Percentiles rank a stretch among this genome's conserved stretches.
These are phyloP conservation scores for Pyrrhura leucotis DNA, from an alignment of 2,797 vertebrate genomes.

Conservation along the genomic window DNA sequence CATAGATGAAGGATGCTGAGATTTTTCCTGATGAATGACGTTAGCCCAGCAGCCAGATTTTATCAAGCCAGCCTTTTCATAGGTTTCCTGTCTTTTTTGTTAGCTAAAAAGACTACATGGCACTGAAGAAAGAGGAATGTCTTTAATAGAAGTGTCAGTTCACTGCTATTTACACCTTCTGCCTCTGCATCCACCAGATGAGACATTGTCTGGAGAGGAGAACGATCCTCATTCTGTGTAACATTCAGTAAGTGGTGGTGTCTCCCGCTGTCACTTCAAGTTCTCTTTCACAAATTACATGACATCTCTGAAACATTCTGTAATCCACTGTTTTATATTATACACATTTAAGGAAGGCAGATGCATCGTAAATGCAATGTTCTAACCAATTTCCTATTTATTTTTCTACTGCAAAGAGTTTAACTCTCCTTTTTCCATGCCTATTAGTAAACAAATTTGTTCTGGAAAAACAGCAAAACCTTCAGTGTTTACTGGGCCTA, in stretches of 20 bases:
- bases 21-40: background rate
- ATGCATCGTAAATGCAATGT: background rate
- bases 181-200: slow-evolving; percentile 17
- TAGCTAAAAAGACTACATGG: background rate
- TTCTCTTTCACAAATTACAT: slow-evolving; percentile 29
- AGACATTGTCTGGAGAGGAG: slow-evolving; percentile 39
- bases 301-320: slow-evolving; percentile 10
- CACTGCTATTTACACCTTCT: slow-evolving; percentile 43
- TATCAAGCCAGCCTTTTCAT: background rate
- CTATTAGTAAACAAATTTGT: slow-evolving; percentile 58
- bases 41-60: background rate
- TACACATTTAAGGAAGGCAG: background rate
- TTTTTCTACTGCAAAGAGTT: background rate
- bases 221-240: slow-evolving; percentile 18
- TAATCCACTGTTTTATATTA: slow-evolving; percentile 2
- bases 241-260: slow-evolving; percentile 27
- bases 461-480: slow-evolving; percentile 52
- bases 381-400: slow-evolving; percentile 23
- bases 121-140: slow-evolving; percentile 38
- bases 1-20: background rate
- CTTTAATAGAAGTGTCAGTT: slow-evolving; percentile 53
- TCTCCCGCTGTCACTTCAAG: slow-evolving; percentile 47
- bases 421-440: background rate
- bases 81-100: slow-evolving; percentile 1
- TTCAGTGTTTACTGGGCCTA: slow-evolving; percentile 53